phyloP scores from a whole-genome alignment of 2,888 invertebrate species.

The Lithophane ornitopus region DNA sequence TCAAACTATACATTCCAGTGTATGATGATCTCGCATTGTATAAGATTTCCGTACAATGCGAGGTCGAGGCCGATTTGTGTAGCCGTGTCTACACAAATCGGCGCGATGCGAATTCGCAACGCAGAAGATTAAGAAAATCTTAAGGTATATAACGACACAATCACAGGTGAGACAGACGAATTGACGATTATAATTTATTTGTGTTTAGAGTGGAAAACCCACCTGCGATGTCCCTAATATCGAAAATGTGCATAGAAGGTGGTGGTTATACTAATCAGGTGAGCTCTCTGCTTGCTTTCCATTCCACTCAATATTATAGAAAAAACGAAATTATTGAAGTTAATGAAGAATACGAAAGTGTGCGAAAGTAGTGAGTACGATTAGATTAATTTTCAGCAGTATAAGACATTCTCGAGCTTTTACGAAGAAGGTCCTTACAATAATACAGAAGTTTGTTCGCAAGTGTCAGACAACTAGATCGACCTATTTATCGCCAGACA shows the following conservation, averaged over 20 bases:
- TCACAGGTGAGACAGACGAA: not conserved
- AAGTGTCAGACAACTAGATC: not conserved
- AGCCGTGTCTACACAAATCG: no score
- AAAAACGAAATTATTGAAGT: not conserved
- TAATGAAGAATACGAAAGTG: not conserved
- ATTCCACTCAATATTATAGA: not conserved
- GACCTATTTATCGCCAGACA: slow-evolving; percentile 1
- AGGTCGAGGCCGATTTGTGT: no score
- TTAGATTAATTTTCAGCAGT: not conserved
- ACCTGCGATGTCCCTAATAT: not conserved
- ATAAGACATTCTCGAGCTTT: not conserved
- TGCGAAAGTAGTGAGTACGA: not conserved
- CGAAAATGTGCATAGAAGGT: not conserved
- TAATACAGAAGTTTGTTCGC: no score
- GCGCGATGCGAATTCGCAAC: no score
- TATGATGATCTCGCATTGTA: no score
- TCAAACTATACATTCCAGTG: no score
- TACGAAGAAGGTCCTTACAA: not conserved
- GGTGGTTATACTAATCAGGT: not conserved
- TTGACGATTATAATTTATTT: no score
- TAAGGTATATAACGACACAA: no score
- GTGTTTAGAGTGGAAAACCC: not conserved
- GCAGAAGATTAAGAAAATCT: no score
- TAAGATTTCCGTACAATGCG: no score
- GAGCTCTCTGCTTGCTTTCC: not conserved